These are phyloP conservation scores for Margarornis squamiger DNA, from an alignment of 2,797 vertebrate genomes.

Conservation along the genomic window DNA sequence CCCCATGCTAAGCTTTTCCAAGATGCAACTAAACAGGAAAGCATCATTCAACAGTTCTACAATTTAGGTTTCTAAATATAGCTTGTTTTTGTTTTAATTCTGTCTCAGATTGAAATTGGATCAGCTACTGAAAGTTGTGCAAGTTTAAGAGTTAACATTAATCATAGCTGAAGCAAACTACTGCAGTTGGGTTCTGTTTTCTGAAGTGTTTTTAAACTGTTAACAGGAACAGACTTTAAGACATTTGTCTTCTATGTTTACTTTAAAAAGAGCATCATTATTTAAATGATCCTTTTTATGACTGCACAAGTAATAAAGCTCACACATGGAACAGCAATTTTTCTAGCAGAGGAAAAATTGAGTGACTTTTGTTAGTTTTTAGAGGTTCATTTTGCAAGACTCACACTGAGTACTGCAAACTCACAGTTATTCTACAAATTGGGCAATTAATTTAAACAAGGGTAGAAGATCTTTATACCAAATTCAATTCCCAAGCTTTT, in stretches of 20 bases:
- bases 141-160: neutral
- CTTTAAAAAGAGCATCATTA: constrained; percentile 7
- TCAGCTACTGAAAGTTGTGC: neutral
- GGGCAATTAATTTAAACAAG: neutral
- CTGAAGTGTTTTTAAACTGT: constrained; percentile 23
- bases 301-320: neutral
- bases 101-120: neutral
- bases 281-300: constrained; percentile 20
- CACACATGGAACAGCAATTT: neutral
- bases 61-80: neutral
- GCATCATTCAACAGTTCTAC: neutral
- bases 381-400: neutral
- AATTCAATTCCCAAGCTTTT: neutral
- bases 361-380: neutral
- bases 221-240: constrained; percentile 1
- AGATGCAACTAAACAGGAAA: neutral
- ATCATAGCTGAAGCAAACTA: neutral
- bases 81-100: neutral
- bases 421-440: neutral
- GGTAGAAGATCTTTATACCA: neutral
- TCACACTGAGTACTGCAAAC: neutral
- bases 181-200: neutral
- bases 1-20: neutral
- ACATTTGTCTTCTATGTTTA: constrained; percentile 7
- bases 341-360: neutral